A percentile compares a stretch with the other conserved stretches of the same genome.
These are phyloP conservation scores for Shargacucullia verbasci DNA, from an alignment of 2,888 invertebrate species.

Conservation along the genomic window DNA sequence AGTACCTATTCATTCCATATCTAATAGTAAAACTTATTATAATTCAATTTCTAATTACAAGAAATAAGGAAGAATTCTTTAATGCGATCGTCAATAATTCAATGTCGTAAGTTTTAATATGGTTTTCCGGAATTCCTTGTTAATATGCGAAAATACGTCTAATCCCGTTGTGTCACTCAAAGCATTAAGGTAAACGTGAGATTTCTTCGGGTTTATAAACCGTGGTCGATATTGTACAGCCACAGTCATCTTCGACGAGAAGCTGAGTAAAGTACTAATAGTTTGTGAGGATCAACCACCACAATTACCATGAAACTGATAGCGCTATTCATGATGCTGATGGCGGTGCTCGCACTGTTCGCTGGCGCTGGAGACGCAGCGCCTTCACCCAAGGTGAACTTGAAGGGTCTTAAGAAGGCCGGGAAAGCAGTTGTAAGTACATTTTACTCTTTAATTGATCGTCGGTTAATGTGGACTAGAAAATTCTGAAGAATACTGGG, in stretches of 20 bases:
- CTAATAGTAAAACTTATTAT: too few relatives aligned
- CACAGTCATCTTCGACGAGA: constrained; percentile 4
- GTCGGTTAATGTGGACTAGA: too few relatives aligned
- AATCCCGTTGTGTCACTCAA: too few relatives aligned
- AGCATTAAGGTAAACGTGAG: constrained; percentile 1
- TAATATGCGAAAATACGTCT: background rate
- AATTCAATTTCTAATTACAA: too few relatives aligned
- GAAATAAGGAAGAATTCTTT: too few relatives aligned
- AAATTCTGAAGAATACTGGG: too few relatives aligned
- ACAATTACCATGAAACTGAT: constrained; percentile 20
- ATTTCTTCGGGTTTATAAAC: constrained; percentile 7
- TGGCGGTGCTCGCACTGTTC: constrained; percentile 23
- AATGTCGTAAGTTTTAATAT: too few relatives aligned
- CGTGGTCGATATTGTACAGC: background rate
- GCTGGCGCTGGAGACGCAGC: constrained; percentile 13
- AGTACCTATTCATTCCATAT: too few relatives aligned
- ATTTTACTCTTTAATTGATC: too few relatives aligned
- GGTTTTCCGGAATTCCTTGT: too few relatives aligned
- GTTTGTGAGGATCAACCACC: constrained; percentile 4
- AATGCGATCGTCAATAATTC: too few relatives aligned
- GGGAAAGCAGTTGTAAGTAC: constrained; percentile 11
- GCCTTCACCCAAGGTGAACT: constrained; percentile 12
- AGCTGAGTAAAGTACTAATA: background rate
- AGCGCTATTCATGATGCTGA: constrained; percentile 21
- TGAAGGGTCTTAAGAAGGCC: constrained; percentile 3